Base-by-base conservation (phyloP, 2,888 invertebrate genomes). In the Drosophila antonietae region DNA sequence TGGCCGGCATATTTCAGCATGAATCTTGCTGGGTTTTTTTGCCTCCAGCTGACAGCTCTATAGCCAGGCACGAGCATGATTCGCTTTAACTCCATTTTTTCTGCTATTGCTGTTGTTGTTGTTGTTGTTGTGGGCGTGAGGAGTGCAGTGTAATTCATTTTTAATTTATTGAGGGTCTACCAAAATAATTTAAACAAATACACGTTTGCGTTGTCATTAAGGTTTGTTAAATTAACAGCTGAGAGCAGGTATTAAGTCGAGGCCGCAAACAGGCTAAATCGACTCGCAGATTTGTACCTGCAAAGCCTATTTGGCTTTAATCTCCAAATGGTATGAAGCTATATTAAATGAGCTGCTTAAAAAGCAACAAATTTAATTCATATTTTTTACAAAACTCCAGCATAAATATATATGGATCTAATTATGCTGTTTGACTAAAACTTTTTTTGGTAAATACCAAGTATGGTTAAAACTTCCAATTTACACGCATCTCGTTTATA, bases 11-110 rank as follows among this genome's bases (percentile, higher is more conserved):
- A 49, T 64, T 52, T 33, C 14, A 20, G 28, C 52, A 46, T 55
- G 65, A 37, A 65, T 74, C 35, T 46, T 12, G n/a, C 15, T 39
- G 44, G 1, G 20, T 18, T 39, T 23, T 47, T 47, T 49, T 14
- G 39, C 59, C 63, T 44, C 59, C 28, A 31, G 49, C 62, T 79
- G 75, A 68, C 77, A 61, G 58, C 61, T 65, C 61, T 65, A 69
- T 62, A 52, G 33, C 31, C 43, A 47, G 28, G 35, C 61, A 49
- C 37, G 44, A 53, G 20, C 39, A 51, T 55, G 75, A 62, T 66
- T 75, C 23, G 57, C 62, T 51, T 39, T 52, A 53, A 55, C 41
- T 58, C 55, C 47, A 20, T 44, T 35, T 58, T 14, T 56, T 28
- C 28, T 12, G 12, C 1, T 46, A 14, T n/a, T 49, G 23, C n/a